Base-by-base conservation (phyloP, 2,888 invertebrate species). In the Tenthredo scrophulariae region DNA sequence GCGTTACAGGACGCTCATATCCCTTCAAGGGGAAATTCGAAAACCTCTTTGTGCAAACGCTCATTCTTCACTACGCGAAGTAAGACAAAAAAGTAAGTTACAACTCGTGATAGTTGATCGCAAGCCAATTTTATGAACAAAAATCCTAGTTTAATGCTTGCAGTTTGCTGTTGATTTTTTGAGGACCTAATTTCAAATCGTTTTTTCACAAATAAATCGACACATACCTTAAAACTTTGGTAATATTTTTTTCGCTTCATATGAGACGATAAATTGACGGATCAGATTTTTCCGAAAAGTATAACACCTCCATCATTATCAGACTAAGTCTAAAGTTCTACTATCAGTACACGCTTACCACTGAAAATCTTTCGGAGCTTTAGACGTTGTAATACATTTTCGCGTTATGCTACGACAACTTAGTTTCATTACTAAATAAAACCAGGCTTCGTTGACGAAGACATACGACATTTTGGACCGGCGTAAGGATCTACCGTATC, bases 1-100 rank as follows among this genome's bases (percentile, higher is more conserved):
- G 18, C 1, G 54, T 77, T 77, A 26, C 54, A 77, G 77, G 54
- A 22, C 18, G 33, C 77, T 13, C 77, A 15, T 46, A 46, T 77
- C 18, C 9, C 54, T 50, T 77, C 54, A 37, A 77, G 40, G 10
- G 43, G 74, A 46, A 54, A 54, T 29, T 77, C 77, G n/a, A 54
- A 77, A 33, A 54, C 33, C 9, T 77, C 50, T 29, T 54, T 33
- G 77, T 33, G 29, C 54, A 54, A 50, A 13, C 77, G 54, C n/a
- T 54, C 77, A 18, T 40, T 77, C 9, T 77, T 50, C 18, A 29
- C n/a, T 54, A 1, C 77, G 50, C 84, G 72, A 50, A 67, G 54
- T 18, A 70, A 70, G 33, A 37, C 84, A 46, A 29, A 29, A 46
- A 70, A 72, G 84, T 84, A 72, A 84, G 67, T 74, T 40, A 43